Evolutionary conservation across 2,797 vertebrate species (phyloP).

Genomic region (Malacoctenus gilli): DNA sequence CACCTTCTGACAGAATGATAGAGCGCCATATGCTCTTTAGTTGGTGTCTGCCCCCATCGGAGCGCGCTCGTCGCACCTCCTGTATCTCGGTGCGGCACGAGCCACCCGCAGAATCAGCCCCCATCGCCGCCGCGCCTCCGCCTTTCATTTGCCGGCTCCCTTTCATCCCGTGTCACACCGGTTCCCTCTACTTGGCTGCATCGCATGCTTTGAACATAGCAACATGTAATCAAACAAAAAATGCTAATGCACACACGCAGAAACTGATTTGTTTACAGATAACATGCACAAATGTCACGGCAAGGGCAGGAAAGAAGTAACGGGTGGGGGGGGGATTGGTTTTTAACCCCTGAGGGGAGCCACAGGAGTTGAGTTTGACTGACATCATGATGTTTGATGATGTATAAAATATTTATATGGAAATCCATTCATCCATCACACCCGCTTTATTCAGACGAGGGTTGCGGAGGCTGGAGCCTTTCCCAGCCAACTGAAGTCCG

Average conservation of each 20-base stretch:
- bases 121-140: constrained; percentile 53
- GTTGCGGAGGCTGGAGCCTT: no score
- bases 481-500: no score
- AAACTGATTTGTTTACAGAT: constrained; percentile 10
- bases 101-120: constrained; percentile 58
- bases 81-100: constrained; percentile 52
- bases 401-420: no score
- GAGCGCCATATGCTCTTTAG: constrained; percentile 24
- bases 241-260: constrained; percentile 4
- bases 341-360: no score
- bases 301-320: neutral
- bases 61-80: constrained; percentile 44
- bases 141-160: constrained; percentile 45
- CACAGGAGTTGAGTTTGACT: neutral
- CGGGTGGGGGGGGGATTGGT: no score
- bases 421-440: no score
- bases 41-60: constrained; percentile 45
- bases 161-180: constrained; percentile 62
- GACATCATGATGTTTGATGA: neutral
- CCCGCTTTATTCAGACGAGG: no score
- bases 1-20: constrained; percentile 39
- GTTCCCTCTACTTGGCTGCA: constrained; percentile 40
- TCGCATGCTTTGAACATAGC: constrained; percentile 36
- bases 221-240: constrained; percentile 15
- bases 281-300: constrained; percentile 3